Percentiles rank a stretch among this genome's conserved stretches.
Evolutionary conservation across 1,140 invertebrate species (phyloP).

Genomic region (Drosophila ambigua): DNA sequence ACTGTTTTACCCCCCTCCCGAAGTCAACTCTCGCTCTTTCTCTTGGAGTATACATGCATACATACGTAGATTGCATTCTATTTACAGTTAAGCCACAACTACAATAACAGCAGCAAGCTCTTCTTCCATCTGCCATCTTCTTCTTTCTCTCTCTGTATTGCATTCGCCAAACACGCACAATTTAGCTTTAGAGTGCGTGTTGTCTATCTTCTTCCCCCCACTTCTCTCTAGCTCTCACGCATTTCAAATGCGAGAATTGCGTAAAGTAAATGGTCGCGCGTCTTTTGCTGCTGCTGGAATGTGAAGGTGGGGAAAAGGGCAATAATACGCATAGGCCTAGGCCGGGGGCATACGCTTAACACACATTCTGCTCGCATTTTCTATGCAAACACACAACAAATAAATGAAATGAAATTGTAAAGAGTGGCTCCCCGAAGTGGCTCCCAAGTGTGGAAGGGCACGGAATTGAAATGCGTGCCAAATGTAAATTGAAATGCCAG

Average conservation of each 20-base stretch:
- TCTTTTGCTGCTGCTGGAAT: slow-evolving; percentile 7
- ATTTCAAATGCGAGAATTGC: slow-evolving; percentile 35
- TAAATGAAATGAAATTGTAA: neutral
- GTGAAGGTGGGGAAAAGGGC: neutral
- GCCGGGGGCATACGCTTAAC: slow-evolving; percentile 65
- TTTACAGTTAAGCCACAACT: no score
- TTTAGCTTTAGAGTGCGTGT: neutral
- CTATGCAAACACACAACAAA: slow-evolving; percentile 34
- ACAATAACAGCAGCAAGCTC: no score
- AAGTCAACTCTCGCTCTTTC: no score
- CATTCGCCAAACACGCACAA: slow-evolving; percentile 41
- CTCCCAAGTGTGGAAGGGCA: slow-evolving; percentile 1
- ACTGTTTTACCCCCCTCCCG: no score
- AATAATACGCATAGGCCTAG: slow-evolving; percentile 7
- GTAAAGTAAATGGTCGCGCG: slow-evolving; percentile 23
- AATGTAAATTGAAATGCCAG: slow-evolving; percentile 41
- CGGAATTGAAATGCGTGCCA: slow-evolving; percentile 57
- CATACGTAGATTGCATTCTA: neutral
- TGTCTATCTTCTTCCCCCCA: neutral
- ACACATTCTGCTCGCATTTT: slow-evolving; percentile 72
- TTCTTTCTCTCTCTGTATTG: slow-evolving; percentile 1
- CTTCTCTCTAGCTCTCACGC: slow-evolving; percentile 15
- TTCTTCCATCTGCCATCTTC: slow-evolving; percentile 1
- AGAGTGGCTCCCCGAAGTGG: neutral
- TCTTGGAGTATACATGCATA: no score